Base-by-base conservation (phyloP, 2,888 invertebrate species). In the Netelia virgata region DNA sequence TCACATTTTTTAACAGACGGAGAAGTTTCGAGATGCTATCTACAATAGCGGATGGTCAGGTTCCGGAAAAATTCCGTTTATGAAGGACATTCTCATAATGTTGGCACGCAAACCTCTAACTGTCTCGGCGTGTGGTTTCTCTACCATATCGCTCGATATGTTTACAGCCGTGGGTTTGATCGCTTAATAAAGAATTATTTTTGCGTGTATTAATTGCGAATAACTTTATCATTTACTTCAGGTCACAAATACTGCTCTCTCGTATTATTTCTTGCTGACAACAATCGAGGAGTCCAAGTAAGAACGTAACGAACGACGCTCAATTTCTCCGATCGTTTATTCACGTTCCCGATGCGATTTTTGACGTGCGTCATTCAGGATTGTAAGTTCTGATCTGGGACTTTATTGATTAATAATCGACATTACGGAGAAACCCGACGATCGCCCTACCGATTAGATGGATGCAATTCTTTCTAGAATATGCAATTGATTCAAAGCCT, bases 11-110 rank as follows among this genome's bases (percentile, higher is more conserved):
- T 14, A 47, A 47, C 8, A 47, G 91, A 89, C 89, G 16, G 89
- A 88, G 43, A 16, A 69, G 5, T 89, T 90, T 63, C 76, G 84
- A 6, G 61, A 82, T 16, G 86, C 90, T 0, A 85, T 89, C 9
- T 91, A 90, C 76, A 86, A 68, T 8, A 83, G 88, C n/a, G 59
- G 84, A 1, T 91, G 91, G 91, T 68, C 86, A 9, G 77, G 82
- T 5, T 83, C 77, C 9, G 84, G 82, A 11, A 83, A 89, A 14
- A 82, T 63, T 41, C 23, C 73, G 3, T 73, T 88, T 8, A 87
- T 82, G 75, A 83, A 84, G 1, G 88, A 86, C 6, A 43, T 91
- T n/a, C 64, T 87, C 0, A 70, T 89, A 3, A 84, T 89, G 57
- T 82, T 89, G 0, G 82, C 80, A 61, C 90, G 89, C 75, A 89